Evolutionary conservation across 2,113 vertebrate genomes (phyloP).

Genomic region (Phyllopteryx taeniolatus): DNA sequence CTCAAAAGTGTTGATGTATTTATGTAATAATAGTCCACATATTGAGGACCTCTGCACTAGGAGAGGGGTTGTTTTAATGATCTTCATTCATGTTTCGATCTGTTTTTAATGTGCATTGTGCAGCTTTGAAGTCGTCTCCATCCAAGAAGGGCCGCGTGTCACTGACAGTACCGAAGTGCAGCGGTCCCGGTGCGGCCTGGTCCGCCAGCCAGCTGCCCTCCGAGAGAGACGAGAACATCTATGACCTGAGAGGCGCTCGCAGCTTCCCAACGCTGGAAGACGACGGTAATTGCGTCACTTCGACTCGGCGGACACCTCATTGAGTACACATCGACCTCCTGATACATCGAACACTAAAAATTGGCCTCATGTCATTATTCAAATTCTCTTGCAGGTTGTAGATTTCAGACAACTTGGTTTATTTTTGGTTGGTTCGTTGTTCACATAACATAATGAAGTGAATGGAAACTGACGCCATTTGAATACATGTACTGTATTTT

Average conservation of each 20-base stretch:
- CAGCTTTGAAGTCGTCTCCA: slow-evolving; percentile 95
- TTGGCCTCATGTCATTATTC: too few relatives aligned
- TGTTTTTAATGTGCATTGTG: slow-evolving; percentile 12
- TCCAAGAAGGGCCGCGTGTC: slow-evolving; percentile 91
- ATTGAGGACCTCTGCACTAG: too few relatives aligned
- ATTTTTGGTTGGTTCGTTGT: too few relatives aligned
- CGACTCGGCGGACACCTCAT: background rate
- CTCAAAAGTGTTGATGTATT: too few relatives aligned
- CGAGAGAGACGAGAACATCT: slow-evolving; percentile 86
- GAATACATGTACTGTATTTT: too few relatives aligned
- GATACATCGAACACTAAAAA: background rate
- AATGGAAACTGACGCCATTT: too few relatives aligned
- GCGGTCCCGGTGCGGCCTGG: slow-evolving; percentile 85
- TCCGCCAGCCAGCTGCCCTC: slow-evolving; percentile 89
- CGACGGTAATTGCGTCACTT: slow-evolving; percentile 74
- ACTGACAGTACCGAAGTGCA: slow-evolving; percentile 79
- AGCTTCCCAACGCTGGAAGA: slow-evolving; percentile 95
- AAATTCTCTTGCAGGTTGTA: too few relatives aligned
- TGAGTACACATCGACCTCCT: background rate
- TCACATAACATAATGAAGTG: too few relatives aligned
- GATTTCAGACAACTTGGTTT: too few relatives aligned
- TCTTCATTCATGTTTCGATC: background rate
- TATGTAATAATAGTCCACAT: too few relatives aligned
- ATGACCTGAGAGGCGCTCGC: slow-evolving; percentile 84
- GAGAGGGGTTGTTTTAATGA: too few relatives aligned